Percentiles rank a stretch among this genome's conserved stretches.
Evolutionary conservation across 1,140 invertebrate species (phyloP).

Genomic region (Zaprionus gabonicus): DNA sequence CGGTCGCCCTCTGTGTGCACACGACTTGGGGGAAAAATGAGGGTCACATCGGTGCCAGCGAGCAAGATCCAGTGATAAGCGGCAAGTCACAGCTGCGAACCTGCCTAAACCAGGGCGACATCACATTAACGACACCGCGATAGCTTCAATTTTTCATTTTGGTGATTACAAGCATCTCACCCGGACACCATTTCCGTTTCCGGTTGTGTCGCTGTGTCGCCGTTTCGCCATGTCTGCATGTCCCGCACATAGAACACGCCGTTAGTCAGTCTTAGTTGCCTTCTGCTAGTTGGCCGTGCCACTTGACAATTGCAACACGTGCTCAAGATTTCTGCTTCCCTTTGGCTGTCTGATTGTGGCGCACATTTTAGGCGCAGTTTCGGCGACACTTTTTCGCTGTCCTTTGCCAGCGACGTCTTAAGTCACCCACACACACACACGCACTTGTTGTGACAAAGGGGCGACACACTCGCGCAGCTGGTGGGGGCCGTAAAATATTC

Average conservation of each 20-base stretch:
- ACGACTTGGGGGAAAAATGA: not conserved
- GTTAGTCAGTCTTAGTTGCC: constrained; percentile 26
- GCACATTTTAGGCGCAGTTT: constrained; percentile 57
- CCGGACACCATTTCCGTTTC: constrained; percentile 65
- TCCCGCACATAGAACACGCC: constrained; percentile 19
- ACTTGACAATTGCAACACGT: constrained; percentile 79
- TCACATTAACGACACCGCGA: constrained; percentile 63
- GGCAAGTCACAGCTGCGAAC: constrained; percentile 5
- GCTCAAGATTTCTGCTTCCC: constrained; percentile 49
- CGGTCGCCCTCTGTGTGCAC: not conserved
- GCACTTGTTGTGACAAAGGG: not conserved
- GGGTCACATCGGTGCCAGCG: not conserved
- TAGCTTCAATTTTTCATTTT: constrained; percentile 79
- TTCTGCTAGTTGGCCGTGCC: constrained; percentile 42
- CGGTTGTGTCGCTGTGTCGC: constrained; percentile 62
- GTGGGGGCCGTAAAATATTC: constrained; percentile 76
- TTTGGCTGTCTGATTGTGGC: constrained; percentile 25
- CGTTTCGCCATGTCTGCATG: constrained; percentile 67
- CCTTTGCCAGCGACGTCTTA: constrained; percentile 49
- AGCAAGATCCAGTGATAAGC: constrained; percentile 54
- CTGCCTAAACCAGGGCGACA: constrained; percentile 35
- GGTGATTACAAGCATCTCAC: constrained; percentile 35
- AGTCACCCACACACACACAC: constrained; percentile 48
- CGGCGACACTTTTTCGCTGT: constrained; percentile 48
- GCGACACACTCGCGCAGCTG: constrained; percentile 27